Conservation (phyloP, 2,888 invertebrate species). For the Dromius quadrimaculatus region DNA sequence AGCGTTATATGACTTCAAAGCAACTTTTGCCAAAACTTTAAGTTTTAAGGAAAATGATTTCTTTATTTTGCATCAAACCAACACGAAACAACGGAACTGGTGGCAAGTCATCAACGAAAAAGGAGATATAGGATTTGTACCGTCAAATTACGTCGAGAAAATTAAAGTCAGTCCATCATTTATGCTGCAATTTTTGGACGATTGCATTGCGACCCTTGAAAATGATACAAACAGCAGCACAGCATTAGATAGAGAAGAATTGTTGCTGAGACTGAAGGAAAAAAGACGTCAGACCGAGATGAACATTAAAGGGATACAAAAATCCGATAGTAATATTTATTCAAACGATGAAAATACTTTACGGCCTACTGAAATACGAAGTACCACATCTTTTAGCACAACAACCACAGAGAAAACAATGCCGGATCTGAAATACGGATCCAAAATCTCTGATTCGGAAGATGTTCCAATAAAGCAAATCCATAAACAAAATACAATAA, state of each 20-base stretch:
- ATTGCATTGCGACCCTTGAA: slow-evolving; percentile 73
- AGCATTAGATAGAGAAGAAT: slow-evolving; percentile 72
- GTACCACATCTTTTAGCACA: slow-evolving; percentile 12
- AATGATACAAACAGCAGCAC: slow-evolving; percentile 65
- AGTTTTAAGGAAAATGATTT: slow-evolving; percentile 85
- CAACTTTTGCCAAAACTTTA: slow-evolving; percentile 84
- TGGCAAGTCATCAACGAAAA: slow-evolving; percentile 88
- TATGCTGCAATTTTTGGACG: slow-evolving; percentile 78
- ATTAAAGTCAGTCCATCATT: slow-evolving; percentile 82
- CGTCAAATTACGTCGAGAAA: slow-evolving; percentile 86
- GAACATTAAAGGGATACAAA: slow-evolving; percentile 62
- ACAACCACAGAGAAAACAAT: slow-evolving; percentile 8
- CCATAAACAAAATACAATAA: slow-evolving; percentile 58
- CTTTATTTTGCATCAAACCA: slow-evolving; percentile 83
- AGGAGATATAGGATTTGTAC: slow-evolving; percentile 87
- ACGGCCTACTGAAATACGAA: slow-evolving; percentile 7
- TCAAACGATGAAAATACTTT: slow-evolving; percentile 58
- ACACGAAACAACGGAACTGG: slow-evolving; percentile 86
- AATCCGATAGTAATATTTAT: slow-evolving; percentile 61
- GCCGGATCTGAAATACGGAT: slow-evolving; percentile 40
- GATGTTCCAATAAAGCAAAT: slow-evolving; percentile 61
- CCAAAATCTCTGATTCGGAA: slow-evolving; percentile 51
- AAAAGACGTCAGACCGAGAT: slow-evolving; percentile 73
- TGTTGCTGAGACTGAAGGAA: slow-evolving; percentile 74
- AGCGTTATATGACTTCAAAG: slow-evolving; percentile 86